Evolutionary conservation across 1,140 invertebrate genomes (phyloP), one percentile per base, ranked within the genome.

Genomic region (Micrasema longulum): DNA sequence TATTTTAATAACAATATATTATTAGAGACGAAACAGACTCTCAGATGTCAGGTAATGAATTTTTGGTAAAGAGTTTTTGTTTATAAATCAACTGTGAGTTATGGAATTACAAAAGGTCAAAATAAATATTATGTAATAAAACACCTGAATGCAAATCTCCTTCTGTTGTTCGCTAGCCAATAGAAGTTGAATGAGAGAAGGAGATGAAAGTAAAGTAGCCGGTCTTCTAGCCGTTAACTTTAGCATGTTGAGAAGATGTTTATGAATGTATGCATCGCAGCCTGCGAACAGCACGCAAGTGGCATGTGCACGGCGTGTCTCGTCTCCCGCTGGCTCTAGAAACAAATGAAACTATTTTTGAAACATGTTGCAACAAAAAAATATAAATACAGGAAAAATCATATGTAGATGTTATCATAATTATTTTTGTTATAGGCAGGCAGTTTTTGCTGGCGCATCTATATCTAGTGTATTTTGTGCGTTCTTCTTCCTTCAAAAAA

Each of bases 151-250:
- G 18, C 63, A 67, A 20, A n/a, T 43, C 2, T 69, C 65, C 45
- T 60, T 41, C 50, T 72, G 48, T 11, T 69, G 64, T 20, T 52
- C 65, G 4, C 48, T 35, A 10, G 69, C 55, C 36, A 75, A 47
- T 18, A 75, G 60, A 14, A 75, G 31, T 53, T 75, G 69, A 3
- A 75, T 14, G 1, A 75, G 60, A 7, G 69, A 36, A 6, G 73
- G 73, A 16, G 64, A 36, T 20, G 57, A 12, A n/a, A 75, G 63
- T 4, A 75, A 11, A 0, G 50, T 9, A 0, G 69, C 62, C 1
- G 73, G 73, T 16, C 45, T 47, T 22, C 35, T 47, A 4, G 68
- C 55, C 2, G 14, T 7, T 12, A 20, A n/a, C 22, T 36, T 47
- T 26, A 70, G 12, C 0, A 45, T 50, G 55, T 20, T 48, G 26